phyloP scores from a whole-genome alignment of 2,113 vertebrate genomes.

The Alosa alosa region DNA sequence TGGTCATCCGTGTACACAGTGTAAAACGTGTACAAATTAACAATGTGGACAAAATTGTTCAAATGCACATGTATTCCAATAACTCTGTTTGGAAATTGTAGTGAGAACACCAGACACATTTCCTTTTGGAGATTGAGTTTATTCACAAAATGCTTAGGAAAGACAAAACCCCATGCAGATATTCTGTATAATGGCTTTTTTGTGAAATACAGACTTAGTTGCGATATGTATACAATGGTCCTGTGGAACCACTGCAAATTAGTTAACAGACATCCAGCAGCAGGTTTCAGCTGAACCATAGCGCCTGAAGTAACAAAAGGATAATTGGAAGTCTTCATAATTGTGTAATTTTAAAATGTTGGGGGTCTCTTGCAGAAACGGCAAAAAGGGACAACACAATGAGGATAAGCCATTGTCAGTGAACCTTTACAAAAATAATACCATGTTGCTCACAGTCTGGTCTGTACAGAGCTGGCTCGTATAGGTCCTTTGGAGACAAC shows the following conservation, averaged over 20 bases:
- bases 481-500: slow-evolving; percentile 44
- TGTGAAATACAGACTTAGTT: slow-evolving; percentile 42
- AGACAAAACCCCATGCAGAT: slow-evolving; percentile 56
- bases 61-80: not conserved
- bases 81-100: not conserved
- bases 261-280: not conserved
- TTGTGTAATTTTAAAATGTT: not conserved
- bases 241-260: not conserved
- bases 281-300: not conserved
- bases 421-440: slow-evolving; percentile 73
- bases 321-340: not conserved
- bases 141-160: slow-evolving; percentile 66
- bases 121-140: slow-evolving; percentile 65
- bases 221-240: slow-evolving; percentile 21
- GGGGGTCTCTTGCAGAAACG: not conserved
- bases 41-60: not conserved
- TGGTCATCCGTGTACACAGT: no score
- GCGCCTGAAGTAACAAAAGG: not conserved
- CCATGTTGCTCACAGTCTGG: slow-evolving; percentile 64
- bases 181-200: slow-evolving; percentile 42
- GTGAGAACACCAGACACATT: slow-evolving; percentile 56
- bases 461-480: slow-evolving; percentile 52
- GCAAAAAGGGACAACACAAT: slow-evolving; percentile 52
- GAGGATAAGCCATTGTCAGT: slow-evolving; percentile 57
- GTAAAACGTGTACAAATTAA: not conserved